Evolutionary conservation across 2,888 invertebrate species (phyloP).

Genomic region (Stictocephala bisonia): DNA sequence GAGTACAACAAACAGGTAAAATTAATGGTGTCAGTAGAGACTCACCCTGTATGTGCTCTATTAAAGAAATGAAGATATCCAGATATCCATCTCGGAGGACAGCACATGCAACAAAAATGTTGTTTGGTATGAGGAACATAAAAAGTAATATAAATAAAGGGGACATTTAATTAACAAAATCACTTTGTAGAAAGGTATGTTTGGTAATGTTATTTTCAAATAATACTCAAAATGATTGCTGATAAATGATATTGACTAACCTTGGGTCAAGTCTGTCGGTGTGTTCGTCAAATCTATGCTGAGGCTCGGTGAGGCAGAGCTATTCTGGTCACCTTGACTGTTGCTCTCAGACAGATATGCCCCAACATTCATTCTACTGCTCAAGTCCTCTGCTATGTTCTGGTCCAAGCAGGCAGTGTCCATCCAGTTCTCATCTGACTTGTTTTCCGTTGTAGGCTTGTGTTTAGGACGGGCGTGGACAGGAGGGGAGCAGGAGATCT

Average conservation of each 20-base stretch:
- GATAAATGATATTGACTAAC: slow-evolving; percentile 36
- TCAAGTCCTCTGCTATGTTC: slow-evolving; percentile 55
- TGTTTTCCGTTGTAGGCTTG: not conserved
- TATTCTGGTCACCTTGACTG: not conserved
- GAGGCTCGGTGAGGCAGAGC: not conserved
- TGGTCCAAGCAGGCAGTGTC: slow-evolving; percentile 37
- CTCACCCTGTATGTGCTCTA: no score
- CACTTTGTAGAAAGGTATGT: no score
- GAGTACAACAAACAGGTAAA: no score
- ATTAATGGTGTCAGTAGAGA: no score
- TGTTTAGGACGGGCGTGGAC: not conserved
- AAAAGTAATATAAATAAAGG: no score
- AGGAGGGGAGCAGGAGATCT: slow-evolving; percentile 9
- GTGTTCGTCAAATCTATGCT: slow-evolving; percentile 12
- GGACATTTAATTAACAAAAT: no score
- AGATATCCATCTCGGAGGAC: no score
- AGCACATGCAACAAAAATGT: no score
- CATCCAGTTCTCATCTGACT: not conserved
- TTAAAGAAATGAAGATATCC: no score
- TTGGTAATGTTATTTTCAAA: no score
- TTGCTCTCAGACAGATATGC: not conserved
- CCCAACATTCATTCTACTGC: slow-evolving; percentile 44
- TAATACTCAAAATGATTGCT: no score
- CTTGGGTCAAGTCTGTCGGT: slow-evolving; percentile 50
- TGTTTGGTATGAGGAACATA: no score